These are phyloP conservation scores for Arctia plantaginis DNA, from an alignment of 2,888 invertebrate species.

Conservation along the genomic window DNA sequence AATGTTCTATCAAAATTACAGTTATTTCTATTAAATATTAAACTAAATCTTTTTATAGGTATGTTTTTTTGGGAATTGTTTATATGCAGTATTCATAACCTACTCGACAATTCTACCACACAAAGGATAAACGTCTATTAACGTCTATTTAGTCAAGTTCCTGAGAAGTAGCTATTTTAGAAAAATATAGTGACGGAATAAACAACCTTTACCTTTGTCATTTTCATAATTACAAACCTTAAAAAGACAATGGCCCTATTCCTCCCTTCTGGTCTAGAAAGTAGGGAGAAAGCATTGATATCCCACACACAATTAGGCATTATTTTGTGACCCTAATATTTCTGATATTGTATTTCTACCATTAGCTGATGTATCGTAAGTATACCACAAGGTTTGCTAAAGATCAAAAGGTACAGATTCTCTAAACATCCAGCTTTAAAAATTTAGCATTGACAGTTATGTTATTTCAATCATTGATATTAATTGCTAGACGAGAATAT, in stretches of 20 bases:
- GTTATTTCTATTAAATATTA: neutral
- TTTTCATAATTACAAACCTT: too few relatives aligned
- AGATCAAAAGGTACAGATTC: neutral
- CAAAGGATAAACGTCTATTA: neutral
- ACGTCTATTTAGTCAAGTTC: neutral
- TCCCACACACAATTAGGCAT: too few relatives aligned
- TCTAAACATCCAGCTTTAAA: neutral
- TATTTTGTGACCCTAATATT: too few relatives aligned
- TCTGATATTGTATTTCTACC: too few relatives aligned
- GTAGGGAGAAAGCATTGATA: too few relatives aligned
- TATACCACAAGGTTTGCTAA: too few relatives aligned
- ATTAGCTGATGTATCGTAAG: too few relatives aligned
- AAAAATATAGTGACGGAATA: neutral
- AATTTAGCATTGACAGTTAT: neutral
- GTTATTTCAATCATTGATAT: neutral
- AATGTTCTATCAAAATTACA: neutral
- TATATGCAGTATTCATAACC: too few relatives aligned
- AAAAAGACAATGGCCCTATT: too few relatives aligned
- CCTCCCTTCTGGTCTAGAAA: too few relatives aligned
- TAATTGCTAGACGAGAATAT: conserved; percentile 9
- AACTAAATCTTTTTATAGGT: neutral
- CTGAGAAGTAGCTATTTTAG: neutral
- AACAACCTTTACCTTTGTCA: neutral
- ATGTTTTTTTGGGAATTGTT: too few relatives aligned
- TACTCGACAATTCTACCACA: too few relatives aligned